These are phyloP conservation scores for Drosophila antonietae DNA, from an alignment of 2,888 invertebrate genomes.

Conservation along the genomic window DNA sequence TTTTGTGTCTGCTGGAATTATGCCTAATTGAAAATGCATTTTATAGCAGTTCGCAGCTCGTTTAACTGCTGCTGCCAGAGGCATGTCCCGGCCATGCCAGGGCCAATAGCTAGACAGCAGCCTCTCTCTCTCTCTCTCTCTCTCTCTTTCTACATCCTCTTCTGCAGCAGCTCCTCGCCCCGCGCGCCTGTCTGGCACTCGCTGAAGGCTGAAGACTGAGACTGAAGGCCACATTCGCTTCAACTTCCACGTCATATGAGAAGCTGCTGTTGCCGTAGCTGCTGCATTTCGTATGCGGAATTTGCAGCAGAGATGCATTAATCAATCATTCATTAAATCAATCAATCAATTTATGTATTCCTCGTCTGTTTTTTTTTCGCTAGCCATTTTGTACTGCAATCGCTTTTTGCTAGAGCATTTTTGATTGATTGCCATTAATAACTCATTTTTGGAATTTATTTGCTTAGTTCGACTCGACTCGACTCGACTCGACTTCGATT, in stretches of 20 bases:
- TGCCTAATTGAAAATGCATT: slow-evolving; percentile 79
- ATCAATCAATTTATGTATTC: slow-evolving; percentile 78
- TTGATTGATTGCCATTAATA: slow-evolving; percentile 80
- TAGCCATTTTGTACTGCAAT: slow-evolving; percentile 45
- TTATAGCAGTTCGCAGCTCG: slow-evolving; percentile 71
- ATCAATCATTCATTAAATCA: slow-evolving; percentile 82
- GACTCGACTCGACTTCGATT: neutral
- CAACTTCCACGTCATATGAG: slow-evolving; percentile 35
- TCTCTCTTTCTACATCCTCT: neutral
- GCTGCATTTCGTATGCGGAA: slow-evolving; percentile 77
- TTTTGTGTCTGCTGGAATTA: slow-evolving; percentile 65
- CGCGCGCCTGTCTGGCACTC: slow-evolving; percentile 75
- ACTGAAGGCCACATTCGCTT: slow-evolving; percentile 64
- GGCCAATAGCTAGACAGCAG: slow-evolving; percentile 58
- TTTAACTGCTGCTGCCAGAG: slow-evolving; percentile 40
- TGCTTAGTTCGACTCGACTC: slow-evolving; percentile 37
- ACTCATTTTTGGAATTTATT: slow-evolving; percentile 70
- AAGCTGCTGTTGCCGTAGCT: slow-evolving; percentile 25
- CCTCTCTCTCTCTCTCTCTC: slow-evolving; percentile 5
- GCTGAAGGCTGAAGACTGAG: slow-evolving; percentile 61
- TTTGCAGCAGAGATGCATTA: slow-evolving; percentile 81
- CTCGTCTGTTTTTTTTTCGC: slow-evolving; percentile 24
- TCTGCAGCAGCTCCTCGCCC: slow-evolving; percentile 36
- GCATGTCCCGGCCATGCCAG: slow-evolving; percentile 48
- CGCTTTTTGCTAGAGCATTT: slow-evolving; percentile 47